Conservation (phyloP, 92 coral and sea anemone genomes). For the Parazoanthus atlanticus region DNA sequence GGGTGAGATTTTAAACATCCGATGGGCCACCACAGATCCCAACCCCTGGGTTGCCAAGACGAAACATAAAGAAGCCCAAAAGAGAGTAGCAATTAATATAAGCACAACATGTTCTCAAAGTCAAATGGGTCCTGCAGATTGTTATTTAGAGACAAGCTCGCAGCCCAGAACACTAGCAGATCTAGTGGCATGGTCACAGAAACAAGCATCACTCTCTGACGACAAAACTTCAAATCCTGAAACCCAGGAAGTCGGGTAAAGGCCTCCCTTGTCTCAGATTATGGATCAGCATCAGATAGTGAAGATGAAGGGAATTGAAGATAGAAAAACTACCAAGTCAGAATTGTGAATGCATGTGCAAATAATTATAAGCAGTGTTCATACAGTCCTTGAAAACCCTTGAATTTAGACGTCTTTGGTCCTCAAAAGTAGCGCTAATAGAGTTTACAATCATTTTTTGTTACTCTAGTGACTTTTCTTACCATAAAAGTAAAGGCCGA, state of each 20-base stretch:
- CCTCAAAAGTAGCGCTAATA: too few species aligned
- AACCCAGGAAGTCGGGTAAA: not conserved
- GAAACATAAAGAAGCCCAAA: constrained; percentile 54
- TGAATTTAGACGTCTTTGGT: too few species aligned
- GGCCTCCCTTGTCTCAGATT: constrained; percentile 70
- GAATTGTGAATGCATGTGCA: too few species aligned
- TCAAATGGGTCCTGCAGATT: constrained; percentile 19
- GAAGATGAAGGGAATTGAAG: constrained; percentile 45
- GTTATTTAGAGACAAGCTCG: constrained; percentile 20
- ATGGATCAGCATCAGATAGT: constrained; percentile 79
- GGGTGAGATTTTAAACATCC: constrained; percentile 68
- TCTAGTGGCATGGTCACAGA: constrained; percentile 83
- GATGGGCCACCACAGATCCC: constrained; percentile 89
- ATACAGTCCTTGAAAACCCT: too few species aligned
- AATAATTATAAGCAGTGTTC: too few species aligned
- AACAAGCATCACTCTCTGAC: constrained; percentile 55
- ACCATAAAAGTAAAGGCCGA: too few species aligned
- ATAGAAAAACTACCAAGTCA: not conserved
- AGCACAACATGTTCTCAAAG: too few species aligned
- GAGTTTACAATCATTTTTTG: too few species aligned
- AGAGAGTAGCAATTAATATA: constrained; percentile 45
- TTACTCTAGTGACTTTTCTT: too few species aligned
- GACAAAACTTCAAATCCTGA: not conserved
- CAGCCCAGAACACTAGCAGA: constrained; percentile 81
- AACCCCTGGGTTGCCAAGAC: constrained; percentile 78